Conservation (phyloP, 2,888 invertebrate genomes). For the Diloba caeruleocephala region DNA sequence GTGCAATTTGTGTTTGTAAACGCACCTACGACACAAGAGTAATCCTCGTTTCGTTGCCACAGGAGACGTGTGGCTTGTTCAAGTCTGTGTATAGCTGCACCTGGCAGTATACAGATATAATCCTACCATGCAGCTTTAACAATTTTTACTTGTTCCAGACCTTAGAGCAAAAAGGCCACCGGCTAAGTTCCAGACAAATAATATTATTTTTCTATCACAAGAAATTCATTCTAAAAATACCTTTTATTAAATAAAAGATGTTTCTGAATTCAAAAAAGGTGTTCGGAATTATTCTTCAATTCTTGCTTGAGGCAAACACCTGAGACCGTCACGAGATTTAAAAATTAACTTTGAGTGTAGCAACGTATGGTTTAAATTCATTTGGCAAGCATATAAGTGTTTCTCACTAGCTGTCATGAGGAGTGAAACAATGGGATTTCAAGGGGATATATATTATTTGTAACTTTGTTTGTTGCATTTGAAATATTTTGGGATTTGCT, state of each 20-base stretch:
- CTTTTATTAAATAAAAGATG: conserved; percentile 59
- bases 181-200: too few species aligned
- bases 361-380: conserved; percentile 48
- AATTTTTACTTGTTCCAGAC: too few species aligned
- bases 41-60: too few species aligned
- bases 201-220: conserved; percentile 17
- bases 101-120: too few species aligned
- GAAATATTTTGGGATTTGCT: conserved; percentile 48
- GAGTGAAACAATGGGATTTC: conserved; percentile 71
- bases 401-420: conserved; percentile 68
- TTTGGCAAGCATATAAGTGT: conserved; percentile 40
- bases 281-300: conserved; percentile 73
- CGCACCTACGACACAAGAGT: too few species aligned
- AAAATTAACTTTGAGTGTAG: conserved; percentile 28
- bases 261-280: conserved; percentile 65
- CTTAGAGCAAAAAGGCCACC: too few species aligned
- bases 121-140: too few species aligned
- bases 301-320: conserved; percentile 73
- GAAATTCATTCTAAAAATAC: conserved; percentile 27
- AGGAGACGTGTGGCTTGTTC: too few species aligned
- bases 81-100: too few species aligned
- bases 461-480: conserved; percentile 64
- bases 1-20: too few species aligned
- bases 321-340: conserved; percentile 65
- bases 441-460: conserved; percentile 67